Evolutionary conservation across 1,140 invertebrate genomes (phyloP).

Genomic region (Zaprionus tsacasi): DNA sequence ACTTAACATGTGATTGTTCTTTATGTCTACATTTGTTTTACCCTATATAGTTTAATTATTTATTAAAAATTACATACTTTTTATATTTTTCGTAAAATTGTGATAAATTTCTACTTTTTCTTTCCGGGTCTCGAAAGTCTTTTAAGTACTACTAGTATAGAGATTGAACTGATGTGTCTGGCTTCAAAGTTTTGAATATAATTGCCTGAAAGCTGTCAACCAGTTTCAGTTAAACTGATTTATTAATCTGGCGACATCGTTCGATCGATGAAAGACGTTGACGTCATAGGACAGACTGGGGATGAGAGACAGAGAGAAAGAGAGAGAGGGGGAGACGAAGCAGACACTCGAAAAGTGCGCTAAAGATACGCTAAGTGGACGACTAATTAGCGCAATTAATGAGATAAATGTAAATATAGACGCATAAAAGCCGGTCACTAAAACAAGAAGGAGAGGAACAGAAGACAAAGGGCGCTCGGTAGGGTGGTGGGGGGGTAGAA

Average conservation of each 20-base stretch:
- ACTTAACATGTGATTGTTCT: neutral
- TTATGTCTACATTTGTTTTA: too few species aligned
- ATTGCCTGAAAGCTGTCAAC: slow-evolving; percentile 43
- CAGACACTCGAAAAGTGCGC: slow-evolving; percentile 49
- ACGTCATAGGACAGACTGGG: slow-evolving; percentile 36
- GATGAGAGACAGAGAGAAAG: neutral
- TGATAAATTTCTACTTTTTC: too few species aligned
- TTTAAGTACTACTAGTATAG: too few species aligned
- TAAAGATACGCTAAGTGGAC: slow-evolving; percentile 76
- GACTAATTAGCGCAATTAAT: slow-evolving; percentile 79
- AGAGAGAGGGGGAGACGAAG: neutral
- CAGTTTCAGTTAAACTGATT: slow-evolving; percentile 71
- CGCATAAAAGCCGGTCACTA: slow-evolving; percentile 58
- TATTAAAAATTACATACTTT: too few species aligned
- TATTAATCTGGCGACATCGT: slow-evolving; percentile 68
- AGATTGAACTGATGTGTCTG: too few species aligned
- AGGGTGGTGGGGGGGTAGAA: slow-evolving; percentile 25
- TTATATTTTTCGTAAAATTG: too few species aligned
- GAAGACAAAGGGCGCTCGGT: neutral
- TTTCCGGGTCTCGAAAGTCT: too few species aligned
- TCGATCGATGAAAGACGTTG: slow-evolving; percentile 47
- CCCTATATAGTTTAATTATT: neutral
- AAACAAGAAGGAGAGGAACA: slow-evolving; percentile 35
- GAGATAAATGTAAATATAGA: slow-evolving; percentile 34
- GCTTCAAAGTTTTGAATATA: too few species aligned